A percentile compares a stretch with the other conserved stretches of the same genome.
phyloP scores from a whole-genome alignment of 2,888 invertebrate species.

The Nezara viridula region DNA sequence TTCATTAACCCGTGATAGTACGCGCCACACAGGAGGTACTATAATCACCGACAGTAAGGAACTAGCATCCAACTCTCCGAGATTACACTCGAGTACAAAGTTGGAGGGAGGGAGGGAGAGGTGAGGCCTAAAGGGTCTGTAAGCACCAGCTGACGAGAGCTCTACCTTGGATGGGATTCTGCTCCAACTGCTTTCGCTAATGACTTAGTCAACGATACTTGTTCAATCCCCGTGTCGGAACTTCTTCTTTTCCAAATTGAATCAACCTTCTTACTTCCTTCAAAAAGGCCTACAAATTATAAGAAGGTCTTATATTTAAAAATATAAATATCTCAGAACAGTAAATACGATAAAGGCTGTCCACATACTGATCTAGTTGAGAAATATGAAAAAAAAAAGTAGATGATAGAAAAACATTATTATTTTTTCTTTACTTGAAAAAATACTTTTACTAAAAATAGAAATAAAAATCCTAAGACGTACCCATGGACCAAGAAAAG shows the following conservation, averaged over 20 bases:
- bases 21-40: neutral
- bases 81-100: constrained; percentile 7
- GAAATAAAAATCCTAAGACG: no score
- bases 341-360: no score
- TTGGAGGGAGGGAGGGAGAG: neutral
- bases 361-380: no score
- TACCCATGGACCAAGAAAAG: no score
- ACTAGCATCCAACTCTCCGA: neutral
- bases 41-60: constrained; percentile 1
- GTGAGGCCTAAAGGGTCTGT: neutral
- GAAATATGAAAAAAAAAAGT: no score
- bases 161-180: neutral
- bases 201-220: constrained; percentile 30
- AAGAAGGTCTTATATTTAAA: no score
- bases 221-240: neutral
- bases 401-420: no score
- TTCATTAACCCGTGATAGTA: constrained; percentile 2
- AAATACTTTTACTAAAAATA: no score
- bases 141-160: neutral
- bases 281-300: no score
- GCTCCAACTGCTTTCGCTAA: constrained; percentile 14
- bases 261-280: neutral
- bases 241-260: neutral
- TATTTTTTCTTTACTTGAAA: no score
- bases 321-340: no score